Evolutionary conservation across 2,113 vertebrate genomes (phyloP).

Genomic region (Triplophysa rosa): DNA sequence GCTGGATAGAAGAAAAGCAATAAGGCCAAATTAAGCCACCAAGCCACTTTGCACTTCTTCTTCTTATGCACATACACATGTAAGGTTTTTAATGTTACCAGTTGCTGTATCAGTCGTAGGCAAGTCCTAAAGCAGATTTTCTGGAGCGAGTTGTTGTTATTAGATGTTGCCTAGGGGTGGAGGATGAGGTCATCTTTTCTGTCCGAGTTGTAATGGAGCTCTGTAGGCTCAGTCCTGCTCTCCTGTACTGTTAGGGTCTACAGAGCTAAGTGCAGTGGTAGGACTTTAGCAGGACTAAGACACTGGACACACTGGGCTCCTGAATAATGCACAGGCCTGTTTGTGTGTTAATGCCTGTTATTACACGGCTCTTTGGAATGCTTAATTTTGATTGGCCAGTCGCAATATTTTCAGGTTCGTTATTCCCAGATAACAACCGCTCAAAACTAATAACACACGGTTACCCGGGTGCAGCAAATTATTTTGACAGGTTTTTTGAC

Average conservation of each 20-base stretch:
- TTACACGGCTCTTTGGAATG: too few species aligned
- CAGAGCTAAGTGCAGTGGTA: slow-evolving; percentile 38
- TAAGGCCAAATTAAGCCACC: neutral
- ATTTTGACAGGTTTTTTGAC: too few species aligned
- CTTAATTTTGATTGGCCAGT: too few species aligned
- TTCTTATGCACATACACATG: neutral
- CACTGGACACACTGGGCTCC: too few species aligned
- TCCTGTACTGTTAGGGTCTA: slow-evolving; percentile 27
- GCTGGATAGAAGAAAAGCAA: neutral
- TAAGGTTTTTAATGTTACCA: neutral
- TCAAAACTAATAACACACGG: too few species aligned
- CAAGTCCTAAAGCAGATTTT: slow-evolving; percentile 10
- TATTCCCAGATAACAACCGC: too few species aligned
- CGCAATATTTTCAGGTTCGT: too few species aligned
- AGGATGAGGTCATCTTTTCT: slow-evolving; percentile 40
- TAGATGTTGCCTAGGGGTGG: slow-evolving; percentile 2
- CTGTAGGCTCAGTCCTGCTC: neutral
- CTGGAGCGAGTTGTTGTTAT: neutral
- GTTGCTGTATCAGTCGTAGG: neutral
- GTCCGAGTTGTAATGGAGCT: slow-evolving; percentile 21
- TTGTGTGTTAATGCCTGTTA: slow-evolving; percentile 34
- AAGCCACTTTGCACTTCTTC: neutral
- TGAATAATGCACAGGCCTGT: slow-evolving; percentile 52
- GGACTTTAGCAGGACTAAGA: slow-evolving; percentile 20
- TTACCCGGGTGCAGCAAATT: too few species aligned